Evolutionary conservation across 2,888 invertebrate genomes (phyloP).

Genomic region (Phortica okadai): DNA sequence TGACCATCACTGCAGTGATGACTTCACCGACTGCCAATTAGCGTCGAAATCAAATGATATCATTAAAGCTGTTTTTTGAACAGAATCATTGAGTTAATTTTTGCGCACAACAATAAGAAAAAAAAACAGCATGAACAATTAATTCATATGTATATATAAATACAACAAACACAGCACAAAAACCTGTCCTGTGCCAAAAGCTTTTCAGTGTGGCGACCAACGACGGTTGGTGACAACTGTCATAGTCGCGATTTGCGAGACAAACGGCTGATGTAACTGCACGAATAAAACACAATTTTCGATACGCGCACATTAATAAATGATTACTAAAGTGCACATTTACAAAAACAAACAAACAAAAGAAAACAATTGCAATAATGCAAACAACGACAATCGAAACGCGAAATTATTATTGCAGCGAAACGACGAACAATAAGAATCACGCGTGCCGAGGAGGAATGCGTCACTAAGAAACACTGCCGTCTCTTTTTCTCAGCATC

Average conservation of each 20-base stretch:
- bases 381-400: neutral
- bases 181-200: neutral
- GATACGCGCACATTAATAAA: constrained; percentile 3
- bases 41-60: constrained; percentile 8
- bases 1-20: neutral
- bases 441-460: neutral
- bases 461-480: neutral
- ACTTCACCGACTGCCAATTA: constrained; percentile 11
- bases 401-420: neutral
- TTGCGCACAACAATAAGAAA: constrained; percentile 1
- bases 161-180: no score
- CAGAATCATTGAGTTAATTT: neutral
- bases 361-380: neutral
- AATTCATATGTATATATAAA: neutral
- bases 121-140: neutral
- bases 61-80: constrained; percentile 16
- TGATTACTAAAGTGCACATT: neutral
- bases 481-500: neutral
- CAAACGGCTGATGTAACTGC: constrained; percentile 2
- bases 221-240: neutral
- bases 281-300: constrained; percentile 1
- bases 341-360: neutral
- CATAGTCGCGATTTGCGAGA: neutral
- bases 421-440: neutral
- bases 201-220: neutral